phyloP scores from a whole-genome alignment of 2,888 invertebrate genomes.

The Auanema freiburgensis region DNA sequence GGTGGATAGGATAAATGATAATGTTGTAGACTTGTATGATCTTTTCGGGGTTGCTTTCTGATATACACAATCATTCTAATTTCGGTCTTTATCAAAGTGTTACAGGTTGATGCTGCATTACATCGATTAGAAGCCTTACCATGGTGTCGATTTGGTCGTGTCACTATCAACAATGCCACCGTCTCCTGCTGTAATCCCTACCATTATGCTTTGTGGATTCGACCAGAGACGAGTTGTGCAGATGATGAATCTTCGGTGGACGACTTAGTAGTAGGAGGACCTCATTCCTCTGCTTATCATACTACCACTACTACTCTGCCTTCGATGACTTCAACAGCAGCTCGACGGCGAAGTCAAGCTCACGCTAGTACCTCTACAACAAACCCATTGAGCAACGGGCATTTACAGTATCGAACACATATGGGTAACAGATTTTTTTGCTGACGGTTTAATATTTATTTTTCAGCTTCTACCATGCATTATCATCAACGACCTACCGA shows the following conservation, averaged over 20 bases:
- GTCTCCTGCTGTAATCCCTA: slow-evolving; percentile 62
- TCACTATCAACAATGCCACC: slow-evolving; percentile 63
- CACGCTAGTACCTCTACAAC: not conserved
- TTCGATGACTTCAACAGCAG: too few relatives aligned
- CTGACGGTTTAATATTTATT: too few relatives aligned
- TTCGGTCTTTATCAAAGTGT: too few relatives aligned
- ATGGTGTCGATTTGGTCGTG: slow-evolving; percentile 63
- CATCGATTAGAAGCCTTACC: slow-evolving; percentile 61
- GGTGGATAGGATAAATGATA: too few relatives aligned
- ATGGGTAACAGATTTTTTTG: slow-evolving; percentile 1
- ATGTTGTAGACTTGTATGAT: too few relatives aligned
- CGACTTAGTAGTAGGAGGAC: slow-evolving; percentile 18
- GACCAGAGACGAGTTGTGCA: slow-evolving; percentile 47
- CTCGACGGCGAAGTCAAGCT: too few relatives aligned
- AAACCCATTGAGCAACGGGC: slow-evolving; percentile 17
- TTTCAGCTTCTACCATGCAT: too few relatives aligned
- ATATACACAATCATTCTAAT: too few relatives aligned
- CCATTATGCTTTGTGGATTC: slow-evolving; percentile 62
- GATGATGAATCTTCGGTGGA: slow-evolving; percentile 33
- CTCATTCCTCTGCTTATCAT: slow-evolving; percentile 18
- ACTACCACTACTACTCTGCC: too few relatives aligned
- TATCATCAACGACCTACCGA: too few relatives aligned
- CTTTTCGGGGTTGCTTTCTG: too few relatives aligned
- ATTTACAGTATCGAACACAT: slow-evolving; percentile 19
- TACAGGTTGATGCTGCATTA: slow-evolving; percentile 59